phyloP scores from a whole-genome alignment of 2,888 invertebrate genomes.

The Pimpla rufipes region DNA sequence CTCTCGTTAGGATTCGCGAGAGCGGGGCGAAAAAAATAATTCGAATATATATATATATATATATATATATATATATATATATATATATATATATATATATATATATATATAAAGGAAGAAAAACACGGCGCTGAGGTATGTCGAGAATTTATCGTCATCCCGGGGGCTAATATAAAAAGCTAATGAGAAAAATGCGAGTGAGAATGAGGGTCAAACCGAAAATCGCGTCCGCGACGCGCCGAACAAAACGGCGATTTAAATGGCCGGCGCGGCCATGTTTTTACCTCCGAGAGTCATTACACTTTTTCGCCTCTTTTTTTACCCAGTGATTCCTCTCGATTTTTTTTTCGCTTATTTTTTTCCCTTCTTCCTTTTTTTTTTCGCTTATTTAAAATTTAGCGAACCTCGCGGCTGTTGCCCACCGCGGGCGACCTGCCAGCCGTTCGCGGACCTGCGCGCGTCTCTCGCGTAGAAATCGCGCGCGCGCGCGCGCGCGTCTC shows the following conservation, averaged over 20 bases:
- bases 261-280: slow-evolving; percentile 54
- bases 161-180: slow-evolving; percentile 23
- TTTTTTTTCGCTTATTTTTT: background rate
- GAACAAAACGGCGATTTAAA: slow-evolving; percentile 59
- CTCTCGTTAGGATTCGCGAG: too few relatives aligned
- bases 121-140: background rate
- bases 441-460: slow-evolving; percentile 42
- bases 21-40: too few relatives aligned
- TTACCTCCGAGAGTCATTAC: slow-evolving; percentile 32
- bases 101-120: slow-evolving; percentile 14
- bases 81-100: too few relatives aligned
- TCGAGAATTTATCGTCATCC: slow-evolving; percentile 3
- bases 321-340: background rate
- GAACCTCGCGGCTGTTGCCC: slow-evolving; percentile 46
- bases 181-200: slow-evolving; percentile 36
- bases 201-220: slow-evolving; percentile 37
- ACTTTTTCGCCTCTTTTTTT: slow-evolving; percentile 13
- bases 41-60: too few relatives aligned
- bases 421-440: slow-evolving; percentile 48
- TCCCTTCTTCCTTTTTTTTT: slow-evolving; percentile 29
- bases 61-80: too few relatives aligned
- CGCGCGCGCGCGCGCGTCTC: slow-evolving; percentile 53
- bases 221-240: slow-evolving; percentile 31
- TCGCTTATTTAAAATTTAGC: slow-evolving; percentile 67
- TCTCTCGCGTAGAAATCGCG: slow-evolving; percentile 45